Conservation (phyloP, 1,140 invertebrate genomes). For the Batillaria attramentaria region DNA sequence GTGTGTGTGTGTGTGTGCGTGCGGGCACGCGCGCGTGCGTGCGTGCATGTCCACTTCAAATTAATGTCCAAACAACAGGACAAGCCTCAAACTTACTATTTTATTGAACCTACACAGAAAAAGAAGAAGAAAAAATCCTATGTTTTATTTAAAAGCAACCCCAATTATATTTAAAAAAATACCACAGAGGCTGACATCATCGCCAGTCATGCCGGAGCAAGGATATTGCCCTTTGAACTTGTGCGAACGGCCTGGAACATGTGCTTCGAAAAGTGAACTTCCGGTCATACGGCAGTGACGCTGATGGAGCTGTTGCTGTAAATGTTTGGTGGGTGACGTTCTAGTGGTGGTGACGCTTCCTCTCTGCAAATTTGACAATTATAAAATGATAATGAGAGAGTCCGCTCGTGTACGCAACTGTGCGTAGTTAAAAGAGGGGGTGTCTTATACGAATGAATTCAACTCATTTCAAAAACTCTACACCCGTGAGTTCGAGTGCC, state of each 20-base stretch:
- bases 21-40: not conserved
- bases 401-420: too few species aligned
- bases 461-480: too few species aligned
- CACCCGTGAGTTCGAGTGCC: too few species aligned
- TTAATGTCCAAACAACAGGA: not conserved
- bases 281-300: too few species aligned
- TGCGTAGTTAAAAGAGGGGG: too few species aligned
- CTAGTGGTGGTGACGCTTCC: too few species aligned
- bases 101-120: not conserved
- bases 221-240: not conserved
- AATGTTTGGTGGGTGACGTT: too few species aligned
- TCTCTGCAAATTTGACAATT: too few species aligned
- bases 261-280: too few species aligned
- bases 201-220: not conserved
- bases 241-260: not conserved
- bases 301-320: too few species aligned
- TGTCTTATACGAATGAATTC: too few species aligned
- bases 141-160: not conserved
- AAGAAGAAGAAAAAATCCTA: not conserved
- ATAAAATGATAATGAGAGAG: too few species aligned
- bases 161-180: not conserved
- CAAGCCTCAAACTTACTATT: not conserved
- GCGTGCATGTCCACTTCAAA: not conserved
- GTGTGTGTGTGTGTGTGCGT: not conserved
- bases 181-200: not conserved